Evolutionary conservation across 2,888 invertebrate genomes (phyloP), one percentile per base, ranked within the genome.

Genomic region (Philereme transversata): DNA sequence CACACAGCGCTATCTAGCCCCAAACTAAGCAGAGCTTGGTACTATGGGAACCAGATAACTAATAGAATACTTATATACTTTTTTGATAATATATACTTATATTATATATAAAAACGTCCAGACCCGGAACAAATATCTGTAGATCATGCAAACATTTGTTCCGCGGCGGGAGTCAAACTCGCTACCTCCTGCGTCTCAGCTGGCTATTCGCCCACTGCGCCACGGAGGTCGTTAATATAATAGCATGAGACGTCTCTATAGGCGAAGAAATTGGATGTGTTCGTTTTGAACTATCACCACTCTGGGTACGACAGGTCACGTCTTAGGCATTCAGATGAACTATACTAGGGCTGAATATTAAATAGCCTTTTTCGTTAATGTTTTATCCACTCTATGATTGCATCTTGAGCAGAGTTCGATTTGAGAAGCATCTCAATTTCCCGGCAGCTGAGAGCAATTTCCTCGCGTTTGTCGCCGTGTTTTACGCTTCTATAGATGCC

Each of bases 381-480:
- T 71, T 72, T 73, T 71, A 75, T 74, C 67, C 69, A 65, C 67
- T 67, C 65, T 68, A 68, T 73, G 75, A 74, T 75, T 76, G 71
- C 73, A 73, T 78, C 70, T 76, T 74, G 70, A 71, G 68, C 70
- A 70, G 67, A 73, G 78, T 78, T 83, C 77, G 77, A 81, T 82
- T 86, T 83, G 77, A 84, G 77, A 69, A 82, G 77, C 82, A 72
- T 82, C 85, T 88, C 87, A 84, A 88, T 89, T 88, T 88, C 86
- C 89, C 81, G 77, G 67, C 72, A 77, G 77, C 75, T 77, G 78
- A 73, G 75, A 77, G 83, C 86, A 87, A 90, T 90, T 89, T 90
- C 88, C 88, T 86, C 72, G 73, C 79, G 85, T 86, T 87, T 86
- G 87, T 81, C 83, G 77, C 67, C 66, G 67, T 74, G 70, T 61